These are phyloP conservation scores for Eurytoma californica DNA, from an alignment of 2,888 invertebrate species.

Conservation along the genomic window DNA sequence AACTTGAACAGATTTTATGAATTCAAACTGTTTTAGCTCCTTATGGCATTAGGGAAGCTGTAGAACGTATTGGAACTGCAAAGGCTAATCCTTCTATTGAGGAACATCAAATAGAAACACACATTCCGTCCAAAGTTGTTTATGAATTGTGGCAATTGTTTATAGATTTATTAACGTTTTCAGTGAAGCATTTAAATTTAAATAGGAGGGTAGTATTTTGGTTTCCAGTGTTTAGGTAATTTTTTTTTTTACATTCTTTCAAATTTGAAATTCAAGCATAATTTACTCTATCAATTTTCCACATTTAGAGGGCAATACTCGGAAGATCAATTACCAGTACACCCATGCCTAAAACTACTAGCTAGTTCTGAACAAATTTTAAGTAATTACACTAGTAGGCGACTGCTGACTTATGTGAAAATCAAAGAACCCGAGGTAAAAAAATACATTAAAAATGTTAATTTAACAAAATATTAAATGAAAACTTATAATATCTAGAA, in stretches of 20 bases:
- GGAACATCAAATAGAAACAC: conserved; percentile 81
- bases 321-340: conserved; percentile 84
- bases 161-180: conserved; percentile 89
- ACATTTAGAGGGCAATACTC: conserved; percentile 82
- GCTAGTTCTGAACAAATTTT: conserved; percentile 93
- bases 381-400: conserved; percentile 86
- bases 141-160: conserved; percentile 91
- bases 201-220: conserved; percentile 94
- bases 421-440: conserved; percentile 76
- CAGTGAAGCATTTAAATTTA: conserved; percentile 84
- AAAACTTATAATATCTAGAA: no score
- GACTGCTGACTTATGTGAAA: conserved; percentile 92
- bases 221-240: conserved; percentile 91
- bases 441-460: background rate
- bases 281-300: conserved; percentile 34
- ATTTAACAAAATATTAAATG: background rate
- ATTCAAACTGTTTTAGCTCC: conserved; percentile 83
- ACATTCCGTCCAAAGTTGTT: conserved; percentile 89
- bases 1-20: no score
- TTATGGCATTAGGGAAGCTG: conserved; percentile 96
- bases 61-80: conserved; percentile 85
- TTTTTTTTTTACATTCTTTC: conserved; percentile 1
- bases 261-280: conserved; percentile 6
- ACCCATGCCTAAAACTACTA: conserved; percentile 86
- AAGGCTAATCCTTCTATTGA: conserved; percentile 80